Base-by-base conservation (phyloP, 2,113 vertebrate species). In the Prinia subflava region DNA sequence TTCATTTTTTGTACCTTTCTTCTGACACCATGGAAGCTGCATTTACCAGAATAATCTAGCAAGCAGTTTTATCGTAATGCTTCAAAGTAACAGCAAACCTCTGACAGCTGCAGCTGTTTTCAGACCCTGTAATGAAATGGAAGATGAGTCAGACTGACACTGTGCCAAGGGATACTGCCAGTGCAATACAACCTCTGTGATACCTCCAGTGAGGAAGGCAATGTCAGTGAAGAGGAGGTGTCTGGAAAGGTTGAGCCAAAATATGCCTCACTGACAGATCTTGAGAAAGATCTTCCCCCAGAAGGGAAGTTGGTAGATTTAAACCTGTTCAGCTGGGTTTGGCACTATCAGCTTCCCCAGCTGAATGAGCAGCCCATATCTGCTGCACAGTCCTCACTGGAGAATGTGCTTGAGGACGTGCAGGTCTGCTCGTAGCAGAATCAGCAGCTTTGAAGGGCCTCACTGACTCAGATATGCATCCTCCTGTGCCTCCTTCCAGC, bases 61-160 rank as follows among this genome's bases (percentile, higher is more conserved):
- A 75, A 33, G 78, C 80, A 68, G 94, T 81, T 95, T 97, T 95
- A 95, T 94, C 74, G 21, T 91, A 95, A 77, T 76, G 89, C 73
- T 96, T 92, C 92, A 83, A 94, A 97, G 93, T 90, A 95, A 96
- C 83, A 94, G 83, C 96, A 96, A 95, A 95, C 95, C 87, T 96
- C 90, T 91, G 96, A 97, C 97, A 98, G 97, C 97, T 97, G 97
- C 97, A 97, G 96, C 96, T 98, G 97, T 94, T 94, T 50, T 50
- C 11, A 74, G 95, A 64, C 53, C 89, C 91, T 37, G 42, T 13
- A 31, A 75, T 80, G 89, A 95, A 93, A 95, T 95, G 97, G 94
- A 94, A 94, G 93, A 95, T 98, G 97, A 98, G 94, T 98, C 97
- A 97, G 82, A 96, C 89, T 90, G 83, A 78, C 87, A 33, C 89